Conservation (phyloP, 2,113 vertebrate genomes). For the Colinus virginianus region DNA sequence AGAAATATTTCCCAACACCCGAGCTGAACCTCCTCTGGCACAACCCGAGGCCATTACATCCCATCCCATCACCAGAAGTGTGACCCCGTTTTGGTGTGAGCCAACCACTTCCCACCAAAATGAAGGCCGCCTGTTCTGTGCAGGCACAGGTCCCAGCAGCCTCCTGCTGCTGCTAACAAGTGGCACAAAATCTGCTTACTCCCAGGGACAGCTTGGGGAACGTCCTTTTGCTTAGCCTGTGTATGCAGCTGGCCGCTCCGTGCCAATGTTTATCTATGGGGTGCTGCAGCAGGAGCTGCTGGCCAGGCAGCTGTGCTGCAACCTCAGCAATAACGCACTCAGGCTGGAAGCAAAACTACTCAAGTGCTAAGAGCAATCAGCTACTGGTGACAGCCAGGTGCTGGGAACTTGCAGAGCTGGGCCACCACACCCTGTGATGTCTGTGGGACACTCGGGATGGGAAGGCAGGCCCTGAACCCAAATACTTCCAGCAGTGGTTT, state of each 20-base stretch:
- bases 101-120: not conserved
- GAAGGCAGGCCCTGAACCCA: no score
- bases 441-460: not conserved
- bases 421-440: not conserved
- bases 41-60: no score
- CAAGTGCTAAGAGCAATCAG: not conserved
- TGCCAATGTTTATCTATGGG: not conserved
- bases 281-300: not conserved
- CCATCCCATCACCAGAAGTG: not conserved
- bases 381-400: not conserved
- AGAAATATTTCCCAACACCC: no score
- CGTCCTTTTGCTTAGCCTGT: rapidly evolving
- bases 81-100: not conserved
- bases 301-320: not conserved
- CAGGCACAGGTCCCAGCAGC: not conserved
- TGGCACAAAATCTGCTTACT: not conserved
- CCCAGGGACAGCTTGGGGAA: not conserved
- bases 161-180: not conserved
- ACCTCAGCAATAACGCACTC: not conserved
- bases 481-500: no score
- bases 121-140: not conserved
- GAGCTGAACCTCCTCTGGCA: no score
- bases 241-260: not conserved
- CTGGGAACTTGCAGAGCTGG: not conserved
- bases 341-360: not conserved